These are phyloP conservation scores for Cerastoderma edule DNA, from an alignment of 2,888 invertebrate species.

Conservation along the genomic window DNA sequence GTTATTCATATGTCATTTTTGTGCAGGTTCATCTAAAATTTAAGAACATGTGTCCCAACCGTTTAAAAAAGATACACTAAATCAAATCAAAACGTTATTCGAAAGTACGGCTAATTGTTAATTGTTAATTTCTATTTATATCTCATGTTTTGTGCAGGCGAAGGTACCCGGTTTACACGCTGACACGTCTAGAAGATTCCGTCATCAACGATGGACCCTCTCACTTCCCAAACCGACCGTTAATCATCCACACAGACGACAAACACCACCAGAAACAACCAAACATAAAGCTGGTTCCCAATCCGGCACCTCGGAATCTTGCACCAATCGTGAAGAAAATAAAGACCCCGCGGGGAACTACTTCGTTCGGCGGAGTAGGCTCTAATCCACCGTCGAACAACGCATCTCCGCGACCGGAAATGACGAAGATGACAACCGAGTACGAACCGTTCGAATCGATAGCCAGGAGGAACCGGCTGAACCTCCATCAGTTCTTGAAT, in stretches of 20 bases:
- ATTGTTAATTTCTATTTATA: no score
- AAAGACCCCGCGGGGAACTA: constrained; percentile 33
- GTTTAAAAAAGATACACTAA: no score
- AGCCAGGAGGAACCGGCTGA: constrained; percentile 69
- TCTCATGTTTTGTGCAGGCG: no score
- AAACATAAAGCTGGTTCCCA: constrained; percentile 55
- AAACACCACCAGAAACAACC: constrained; percentile 21
- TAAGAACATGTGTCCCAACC: no score
- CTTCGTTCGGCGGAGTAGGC: neutral
- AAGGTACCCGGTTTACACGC: constrained; percentile 54
- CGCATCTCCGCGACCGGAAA: constrained; percentile 46
- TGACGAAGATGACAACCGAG: constrained; percentile 68
- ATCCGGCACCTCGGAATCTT: constrained; percentile 58
- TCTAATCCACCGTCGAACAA: constrained; percentile 3
- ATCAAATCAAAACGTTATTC: no score
- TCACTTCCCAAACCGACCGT: constrained; percentile 62
- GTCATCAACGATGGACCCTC: constrained; percentile 55
- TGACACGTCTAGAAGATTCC: constrained; percentile 52
- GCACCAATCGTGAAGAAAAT: constrained; percentile 62
- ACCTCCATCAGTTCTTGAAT: constrained; percentile 55
- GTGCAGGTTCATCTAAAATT: no score
- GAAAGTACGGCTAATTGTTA: no score
- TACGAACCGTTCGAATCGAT: constrained; percentile 74
- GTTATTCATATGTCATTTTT: no score
- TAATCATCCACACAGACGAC: constrained; percentile 51